phyloP scores from a whole-genome alignment of 2,797 vertebrate genomes.

The Phyllotis vaccarum region DNA sequence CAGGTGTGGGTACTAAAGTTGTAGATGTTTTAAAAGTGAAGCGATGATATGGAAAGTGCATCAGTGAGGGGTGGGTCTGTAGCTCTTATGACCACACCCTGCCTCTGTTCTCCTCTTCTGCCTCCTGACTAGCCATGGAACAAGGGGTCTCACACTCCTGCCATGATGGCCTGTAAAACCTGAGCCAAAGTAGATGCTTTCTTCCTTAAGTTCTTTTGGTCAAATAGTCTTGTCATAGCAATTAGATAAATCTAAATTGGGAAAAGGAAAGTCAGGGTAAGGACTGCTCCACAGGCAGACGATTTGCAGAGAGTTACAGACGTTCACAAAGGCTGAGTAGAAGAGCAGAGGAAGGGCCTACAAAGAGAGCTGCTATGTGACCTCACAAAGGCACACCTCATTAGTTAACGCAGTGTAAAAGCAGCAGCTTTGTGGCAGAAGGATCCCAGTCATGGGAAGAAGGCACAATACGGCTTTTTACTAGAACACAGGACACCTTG shows the following conservation, averaged over 20 bases:
- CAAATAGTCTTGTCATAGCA: not conserved
- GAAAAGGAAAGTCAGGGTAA: not conserved
- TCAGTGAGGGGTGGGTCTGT: not conserved
- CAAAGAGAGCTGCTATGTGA: not conserved
- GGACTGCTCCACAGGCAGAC: not conserved
- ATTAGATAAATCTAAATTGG: not conserved
- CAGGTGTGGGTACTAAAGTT: not conserved
- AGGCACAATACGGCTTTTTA: not conserved
- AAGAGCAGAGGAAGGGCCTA: not conserved
- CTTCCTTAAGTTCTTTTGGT: not conserved
- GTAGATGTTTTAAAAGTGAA: not conserved
- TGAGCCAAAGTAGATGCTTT: not conserved
- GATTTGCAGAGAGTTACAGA: not conserved
- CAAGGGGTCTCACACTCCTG: not conserved
- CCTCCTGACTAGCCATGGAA: not conserved
- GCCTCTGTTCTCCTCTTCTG: not conserved
- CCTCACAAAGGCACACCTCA: not conserved
- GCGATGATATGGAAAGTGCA: not conserved
- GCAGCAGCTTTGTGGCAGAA: not conserved
- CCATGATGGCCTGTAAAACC: not conserved
- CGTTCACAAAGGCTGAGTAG: not conserved
- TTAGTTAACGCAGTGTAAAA: not conserved
- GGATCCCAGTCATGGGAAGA: not conserved
- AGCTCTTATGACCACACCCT: not conserved
- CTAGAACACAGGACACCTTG: not conserved